These are phyloP conservation scores for Drosophila robusta DNA, from an alignment of 2,888 invertebrate species.

Conservation along the genomic window DNA sequence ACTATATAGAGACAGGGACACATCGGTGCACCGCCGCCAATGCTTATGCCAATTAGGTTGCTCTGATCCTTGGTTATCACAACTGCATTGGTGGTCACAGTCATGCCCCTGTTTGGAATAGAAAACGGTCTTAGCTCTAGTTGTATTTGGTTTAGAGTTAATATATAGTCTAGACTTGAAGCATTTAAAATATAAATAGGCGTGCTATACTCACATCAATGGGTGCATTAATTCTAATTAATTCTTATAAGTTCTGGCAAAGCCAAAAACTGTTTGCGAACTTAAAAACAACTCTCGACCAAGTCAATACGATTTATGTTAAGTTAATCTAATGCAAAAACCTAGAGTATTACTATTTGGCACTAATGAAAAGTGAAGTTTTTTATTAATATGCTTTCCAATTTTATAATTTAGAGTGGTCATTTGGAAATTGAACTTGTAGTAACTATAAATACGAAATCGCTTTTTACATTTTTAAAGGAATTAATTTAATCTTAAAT, in stretches of 20 bases:
- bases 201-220: slow-evolving; percentile 60
- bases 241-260: slow-evolving; percentile 43
- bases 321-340: background rate
- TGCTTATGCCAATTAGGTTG: slow-evolving; percentile 98
- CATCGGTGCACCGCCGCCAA: slow-evolving; percentile 97
- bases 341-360: background rate
- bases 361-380: too few species aligned
- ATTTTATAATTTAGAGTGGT: too few species aligned
- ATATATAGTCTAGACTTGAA: background rate
- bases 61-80: slow-evolving; percentile 95
- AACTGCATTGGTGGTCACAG: slow-evolving; percentile 96
- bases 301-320: slow-evolving; percentile 9
- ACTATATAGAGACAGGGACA: slow-evolving; percentile 99
- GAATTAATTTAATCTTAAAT: too few species aligned
- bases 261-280: slow-evolving; percentile 12
- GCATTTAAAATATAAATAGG: slow-evolving; percentile 16
- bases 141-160: background rate
- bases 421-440: too few species aligned
- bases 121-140: background rate
- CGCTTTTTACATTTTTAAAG: too few species aligned
- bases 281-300: slow-evolving; percentile 2
- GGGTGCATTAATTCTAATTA: slow-evolving; percentile 54
- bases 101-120: slow-evolving; percentile 94
- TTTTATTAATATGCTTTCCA: too few species aligned
- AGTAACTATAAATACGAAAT: too few species aligned